phyloP scores from a whole-genome alignment of 1,140 invertebrate genomes.

The Spodoptera frugiperda region DNA sequence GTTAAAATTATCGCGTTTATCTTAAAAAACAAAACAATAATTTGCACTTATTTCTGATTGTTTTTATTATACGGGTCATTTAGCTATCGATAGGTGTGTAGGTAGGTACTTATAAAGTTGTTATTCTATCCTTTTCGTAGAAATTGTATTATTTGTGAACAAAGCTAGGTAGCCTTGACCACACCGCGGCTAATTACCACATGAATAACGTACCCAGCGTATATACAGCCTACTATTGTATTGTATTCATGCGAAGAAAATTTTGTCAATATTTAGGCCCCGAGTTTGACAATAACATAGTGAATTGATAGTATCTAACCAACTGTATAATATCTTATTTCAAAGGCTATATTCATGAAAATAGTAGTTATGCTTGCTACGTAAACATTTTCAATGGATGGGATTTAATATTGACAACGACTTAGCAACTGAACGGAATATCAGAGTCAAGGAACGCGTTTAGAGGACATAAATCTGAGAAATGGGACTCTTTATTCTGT shows the following conservation, averaged over 20 bases:
- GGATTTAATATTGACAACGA: too few relatives aligned
- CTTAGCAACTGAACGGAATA: too few relatives aligned
- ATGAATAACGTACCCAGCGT: constrained; percentile 1
- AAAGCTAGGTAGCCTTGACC: constrained; percentile 22
- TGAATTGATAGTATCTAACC: too few relatives aligned
- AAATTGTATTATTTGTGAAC: constrained; percentile 4
- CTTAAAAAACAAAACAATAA: constrained; percentile 9
- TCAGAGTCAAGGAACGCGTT: too few relatives aligned
- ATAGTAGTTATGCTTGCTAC: too few relatives aligned
- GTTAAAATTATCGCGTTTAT: background rate
- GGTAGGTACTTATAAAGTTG: background rate
- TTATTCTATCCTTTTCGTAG: background rate
- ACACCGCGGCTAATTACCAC: constrained; percentile 25
- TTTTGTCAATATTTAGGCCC: background rate
- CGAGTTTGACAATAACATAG: too few relatives aligned
- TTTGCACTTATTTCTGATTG: constrained; percentile 21
- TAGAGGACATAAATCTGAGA: too few relatives aligned
- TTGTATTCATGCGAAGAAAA: constrained; percentile 22
- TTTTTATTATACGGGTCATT: background rate
- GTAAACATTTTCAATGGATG: too few relatives aligned
- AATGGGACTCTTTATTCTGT: too few relatives aligned
- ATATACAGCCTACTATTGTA: background rate
- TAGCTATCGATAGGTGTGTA: background rate
- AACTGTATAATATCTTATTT: too few relatives aligned
- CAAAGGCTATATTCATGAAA: too few relatives aligned